phyloP scores from a whole-genome alignment of 2,888 invertebrate species.

The Micropterix aruncella region DNA sequence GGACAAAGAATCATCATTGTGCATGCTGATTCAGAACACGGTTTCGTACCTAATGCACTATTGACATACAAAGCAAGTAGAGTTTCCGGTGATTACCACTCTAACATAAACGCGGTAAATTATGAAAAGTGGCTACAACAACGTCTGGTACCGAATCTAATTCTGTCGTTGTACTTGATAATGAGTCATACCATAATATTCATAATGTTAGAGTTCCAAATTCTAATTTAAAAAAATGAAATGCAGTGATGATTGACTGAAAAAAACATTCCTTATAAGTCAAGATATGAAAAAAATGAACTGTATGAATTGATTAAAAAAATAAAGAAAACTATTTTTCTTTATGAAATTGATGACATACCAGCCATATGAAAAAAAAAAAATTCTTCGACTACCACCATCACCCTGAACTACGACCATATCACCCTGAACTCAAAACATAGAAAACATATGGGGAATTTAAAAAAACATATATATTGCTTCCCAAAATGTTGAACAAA shows the following conservation, averaged over 20 bases:
- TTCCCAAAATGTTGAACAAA: no score
- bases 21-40: no score
- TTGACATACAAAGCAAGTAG: conserved; percentile 7
- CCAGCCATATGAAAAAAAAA: not conserved
- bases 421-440: no score
- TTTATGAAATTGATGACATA: conserved; percentile 2
- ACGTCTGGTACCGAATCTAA: conserved; percentile 7
- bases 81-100: conserved; percentile 6
- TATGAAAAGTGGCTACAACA: conserved; percentile 8
- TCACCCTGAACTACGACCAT: conserved; percentile 3
- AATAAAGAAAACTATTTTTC: not conserved
- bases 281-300: conserved; percentile 2
- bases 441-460: no score
- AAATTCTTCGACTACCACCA: conserved; percentile 3
- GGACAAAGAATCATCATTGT: no score
- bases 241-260: conserved; percentile 7
- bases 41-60: conserved; percentile 6
- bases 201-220: conserved; percentile 6
- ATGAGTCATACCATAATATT: conserved; percentile 7
- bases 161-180: conserved; percentile 6
- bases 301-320: conserved; percentile 7
- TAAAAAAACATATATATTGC: no score
- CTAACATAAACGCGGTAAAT: conserved; percentile 9
- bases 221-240: conserved; percentile 7
- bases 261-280: conserved; percentile 4